phyloP scores from a whole-genome alignment of 2,888 invertebrate species.

The Penaeus monodon region DNA sequence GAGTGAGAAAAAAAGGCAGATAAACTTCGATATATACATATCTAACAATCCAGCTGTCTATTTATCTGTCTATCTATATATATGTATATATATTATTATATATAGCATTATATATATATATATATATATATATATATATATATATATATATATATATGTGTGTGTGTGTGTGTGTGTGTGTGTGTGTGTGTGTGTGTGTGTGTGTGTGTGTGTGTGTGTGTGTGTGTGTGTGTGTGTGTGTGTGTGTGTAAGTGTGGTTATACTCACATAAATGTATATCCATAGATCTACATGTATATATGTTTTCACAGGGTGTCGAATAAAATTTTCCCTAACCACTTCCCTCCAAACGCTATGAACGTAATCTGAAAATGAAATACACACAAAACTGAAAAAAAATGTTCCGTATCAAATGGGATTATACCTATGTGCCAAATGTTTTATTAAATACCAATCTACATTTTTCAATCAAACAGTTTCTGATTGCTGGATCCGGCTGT shows the following conservation, averaged over 20 bases:
- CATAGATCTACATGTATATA: conserved; percentile 27
- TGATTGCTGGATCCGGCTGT: conserved; percentile 33
- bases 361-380: conserved; percentile 54
- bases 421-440: conserved; percentile 50
- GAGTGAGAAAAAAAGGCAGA: no score
- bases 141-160: neutral
- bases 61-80: neutral
- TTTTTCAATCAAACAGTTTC: conserved; percentile 55
- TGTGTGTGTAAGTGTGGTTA: neutral
- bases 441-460: conserved; percentile 57
- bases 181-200: no score
- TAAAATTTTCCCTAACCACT: neutral
- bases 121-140: neutral
- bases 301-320: conserved; percentile 31
- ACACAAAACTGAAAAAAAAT: conserved; percentile 50
- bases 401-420: conserved; percentile 52
- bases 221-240: neutral
- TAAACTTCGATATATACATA: no score
- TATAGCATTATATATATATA: no score
- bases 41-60: no score
- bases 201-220: neutral
- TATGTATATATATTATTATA: neutral
- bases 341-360: conserved; percentile 24
- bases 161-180: neutral
- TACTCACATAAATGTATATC: neutral